Evolutionary conservation across 1,140 invertebrate species (phyloP).

Genomic region (Psix sp.): DNA sequence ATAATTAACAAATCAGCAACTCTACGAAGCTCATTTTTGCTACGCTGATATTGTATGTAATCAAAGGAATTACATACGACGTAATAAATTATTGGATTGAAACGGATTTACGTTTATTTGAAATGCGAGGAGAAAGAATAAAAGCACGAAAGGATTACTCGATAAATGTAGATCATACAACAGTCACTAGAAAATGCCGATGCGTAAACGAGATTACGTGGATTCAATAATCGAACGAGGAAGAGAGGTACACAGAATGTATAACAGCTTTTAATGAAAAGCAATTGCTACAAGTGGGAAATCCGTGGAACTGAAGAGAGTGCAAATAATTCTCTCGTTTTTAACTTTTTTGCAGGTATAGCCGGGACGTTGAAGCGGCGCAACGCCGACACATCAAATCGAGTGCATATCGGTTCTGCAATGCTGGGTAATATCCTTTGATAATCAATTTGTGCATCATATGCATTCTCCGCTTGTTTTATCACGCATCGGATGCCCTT

Average conservation of each 20-base stretch:
- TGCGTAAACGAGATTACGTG: slow-evolving; percentile 60
- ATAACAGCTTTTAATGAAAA: slow-evolving; percentile 71
- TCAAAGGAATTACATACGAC: slow-evolving; percentile 18
- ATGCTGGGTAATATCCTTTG: slow-evolving; percentile 72
- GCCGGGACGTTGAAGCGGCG: slow-evolving; percentile 50
- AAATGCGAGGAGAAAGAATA: slow-evolving; percentile 40
- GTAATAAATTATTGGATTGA: slow-evolving; percentile 35
- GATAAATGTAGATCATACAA: slow-evolving; percentile 55
- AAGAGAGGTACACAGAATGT: slow-evolving; percentile 38
- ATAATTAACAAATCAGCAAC: slow-evolving; percentile 13
- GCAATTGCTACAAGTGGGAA: slow-evolving; percentile 68
- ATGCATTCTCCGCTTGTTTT: slow-evolving; percentile 57
- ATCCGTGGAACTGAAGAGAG: slow-evolving; percentile 70
- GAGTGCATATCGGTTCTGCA: slow-evolving; percentile 71
- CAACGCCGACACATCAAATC: slow-evolving; percentile 71
- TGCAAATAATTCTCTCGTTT: slow-evolving; percentile 71
- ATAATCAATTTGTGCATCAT: slow-evolving; percentile 74
- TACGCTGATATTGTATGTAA: slow-evolving; percentile 1
- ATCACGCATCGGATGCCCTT: slow-evolving; percentile 61
- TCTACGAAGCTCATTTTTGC: slow-evolving; percentile 9
- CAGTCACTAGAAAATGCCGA: slow-evolving; percentile 52
- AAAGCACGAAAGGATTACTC: slow-evolving; percentile 53
- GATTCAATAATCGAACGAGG: slow-evolving; percentile 63
- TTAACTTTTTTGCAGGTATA: slow-evolving; percentile 31
- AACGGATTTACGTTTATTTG: slow-evolving; percentile 41